phyloP scores from a whole-genome alignment of 2,797 vertebrate species.

The Simalia tracyae region DNA sequence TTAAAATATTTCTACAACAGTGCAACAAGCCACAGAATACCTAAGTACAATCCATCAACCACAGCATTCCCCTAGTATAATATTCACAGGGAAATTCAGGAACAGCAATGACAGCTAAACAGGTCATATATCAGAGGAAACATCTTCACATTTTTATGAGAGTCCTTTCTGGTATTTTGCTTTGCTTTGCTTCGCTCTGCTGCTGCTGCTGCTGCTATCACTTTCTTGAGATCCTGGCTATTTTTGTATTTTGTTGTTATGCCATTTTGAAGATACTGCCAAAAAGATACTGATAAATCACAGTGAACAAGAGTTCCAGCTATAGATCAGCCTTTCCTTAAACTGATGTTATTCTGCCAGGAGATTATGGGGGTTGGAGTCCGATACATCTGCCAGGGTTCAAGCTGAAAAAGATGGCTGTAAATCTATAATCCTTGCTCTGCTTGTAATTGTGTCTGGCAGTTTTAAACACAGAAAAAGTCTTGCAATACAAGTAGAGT shows the following conservation, averaged over 20 bases:
- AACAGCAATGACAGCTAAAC: not conserved
- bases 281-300: not conserved
- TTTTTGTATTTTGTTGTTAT: not conserved
- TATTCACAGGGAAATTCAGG: not conserved
- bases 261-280: not conserved
- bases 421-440: not conserved
- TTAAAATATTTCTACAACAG: not conserved
- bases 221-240: not conserved
- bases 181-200: not conserved
- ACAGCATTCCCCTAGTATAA: not conserved
- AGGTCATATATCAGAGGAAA: not conserved
- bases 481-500: not conserved
- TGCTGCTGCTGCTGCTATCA: not conserved
- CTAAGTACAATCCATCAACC: not conserved
- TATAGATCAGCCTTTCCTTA: not conserved
- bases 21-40: not conserved
- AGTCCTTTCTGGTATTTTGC: not conserved
- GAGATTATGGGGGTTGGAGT: not conserved
- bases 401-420: not conserved
- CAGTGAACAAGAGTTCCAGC: not conserved
- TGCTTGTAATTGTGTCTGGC: not conserved
- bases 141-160: not conserved
- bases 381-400: not conserved
- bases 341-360: not conserved
- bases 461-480: not conserved